Conservation (phyloP, 2,888 invertebrate genomes). For the Saturnia pavonia region DNA sequence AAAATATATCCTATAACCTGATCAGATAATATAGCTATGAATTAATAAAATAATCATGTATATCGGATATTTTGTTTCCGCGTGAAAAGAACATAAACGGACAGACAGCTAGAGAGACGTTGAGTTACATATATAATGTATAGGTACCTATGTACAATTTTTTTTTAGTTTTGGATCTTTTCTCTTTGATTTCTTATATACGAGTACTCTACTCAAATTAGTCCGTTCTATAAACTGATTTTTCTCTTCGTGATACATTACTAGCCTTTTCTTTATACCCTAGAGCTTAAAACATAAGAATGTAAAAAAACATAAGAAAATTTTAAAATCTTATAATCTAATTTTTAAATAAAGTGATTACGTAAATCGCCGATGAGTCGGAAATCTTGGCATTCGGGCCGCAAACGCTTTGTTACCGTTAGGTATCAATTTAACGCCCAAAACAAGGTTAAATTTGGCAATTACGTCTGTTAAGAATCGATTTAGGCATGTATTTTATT, state of each 20-base stretch:
- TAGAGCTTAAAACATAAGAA: background rate
- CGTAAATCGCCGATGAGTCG: background rate
- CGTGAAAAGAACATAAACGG: no score
- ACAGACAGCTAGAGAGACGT: no score
- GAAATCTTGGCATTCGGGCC: background rate
- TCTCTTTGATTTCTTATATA: background rate
- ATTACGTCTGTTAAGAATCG: slow-evolving; percentile 28
- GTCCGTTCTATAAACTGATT: background rate
- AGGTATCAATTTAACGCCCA: slow-evolving; percentile 32
- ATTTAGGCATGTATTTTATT: slow-evolving; percentile 25
- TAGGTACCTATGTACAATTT: no score
- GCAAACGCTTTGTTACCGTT: slow-evolving; percentile 13
- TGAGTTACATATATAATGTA: no score
- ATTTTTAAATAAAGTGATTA: background rate
- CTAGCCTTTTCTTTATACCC: background rate
- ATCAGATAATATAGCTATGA: no score
- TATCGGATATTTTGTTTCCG: no score
- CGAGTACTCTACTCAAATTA: background rate
- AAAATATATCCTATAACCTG: no score
- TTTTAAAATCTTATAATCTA: background rate
- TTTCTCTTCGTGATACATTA: background rate
- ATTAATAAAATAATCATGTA: no score
- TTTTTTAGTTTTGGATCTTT: background rate
- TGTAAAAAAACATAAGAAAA: background rate
- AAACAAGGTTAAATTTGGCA: slow-evolving; percentile 20